Conservation (phyloP, 2,888 invertebrate species). For the Mythimna ferrago region DNA sequence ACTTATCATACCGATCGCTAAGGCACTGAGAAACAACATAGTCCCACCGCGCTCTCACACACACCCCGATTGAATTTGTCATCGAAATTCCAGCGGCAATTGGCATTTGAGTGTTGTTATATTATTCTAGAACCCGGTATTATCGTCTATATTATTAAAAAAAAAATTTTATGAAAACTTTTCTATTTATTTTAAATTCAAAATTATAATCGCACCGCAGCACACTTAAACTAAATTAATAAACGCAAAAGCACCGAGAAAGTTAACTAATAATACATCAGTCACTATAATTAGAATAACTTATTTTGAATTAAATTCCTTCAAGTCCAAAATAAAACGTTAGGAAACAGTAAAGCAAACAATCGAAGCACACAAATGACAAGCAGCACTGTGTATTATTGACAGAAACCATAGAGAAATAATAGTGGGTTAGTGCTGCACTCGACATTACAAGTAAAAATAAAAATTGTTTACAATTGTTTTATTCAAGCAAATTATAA, state of each 20-base stretch:
- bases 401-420: slow-evolving; percentile 70
- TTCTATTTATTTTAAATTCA: slow-evolving; percentile 59
- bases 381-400: slow-evolving; percentile 72
- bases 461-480: neutral
- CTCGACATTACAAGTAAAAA: neutral
- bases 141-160: slow-evolving; percentile 34
- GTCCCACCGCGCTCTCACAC: slow-evolving; percentile 81
- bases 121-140: slow-evolving; percentile 67
- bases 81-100: slow-evolving; percentile 79
- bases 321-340: slow-evolving; percentile 78
- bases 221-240: slow-evolving; percentile 61
- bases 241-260: slow-evolving; percentile 64
- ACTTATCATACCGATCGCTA: slow-evolving; percentile 87
- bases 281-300: slow-evolving; percentile 63
- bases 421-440: slow-evolving; percentile 17
- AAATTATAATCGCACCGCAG: slow-evolving; percentile 63
- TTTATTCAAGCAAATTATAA: too few species aligned
- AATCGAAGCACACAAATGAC: slow-evolving; percentile 86
- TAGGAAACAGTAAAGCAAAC: slow-evolving; percentile 84
- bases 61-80: slow-evolving; percentile 74
- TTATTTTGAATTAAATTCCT: slow-evolving; percentile 69
- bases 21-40: slow-evolving; percentile 90
- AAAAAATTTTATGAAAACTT: slow-evolving; percentile 48
- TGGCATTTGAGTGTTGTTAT: slow-evolving; percentile 82
- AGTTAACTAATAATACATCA: slow-evolving; percentile 54